These are phyloP conservation scores for Oligia strigilis DNA, from an alignment of 2,888 invertebrate species.

Conservation along the genomic window DNA sequence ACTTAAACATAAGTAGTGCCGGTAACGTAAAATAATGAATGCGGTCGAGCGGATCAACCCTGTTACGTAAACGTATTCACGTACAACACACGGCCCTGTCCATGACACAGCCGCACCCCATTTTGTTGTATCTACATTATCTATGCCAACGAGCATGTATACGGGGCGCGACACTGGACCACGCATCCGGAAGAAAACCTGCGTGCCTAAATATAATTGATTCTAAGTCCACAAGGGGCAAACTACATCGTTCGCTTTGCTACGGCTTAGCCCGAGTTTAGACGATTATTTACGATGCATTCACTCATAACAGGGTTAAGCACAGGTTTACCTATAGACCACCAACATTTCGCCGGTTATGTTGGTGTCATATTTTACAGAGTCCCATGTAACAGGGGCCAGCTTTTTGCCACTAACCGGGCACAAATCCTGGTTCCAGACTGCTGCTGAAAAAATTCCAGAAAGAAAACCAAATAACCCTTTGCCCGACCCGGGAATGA, in stretches of 20 bases:
- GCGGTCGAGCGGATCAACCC: no score
- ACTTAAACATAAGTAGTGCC: no score
- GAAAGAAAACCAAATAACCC: neutral
- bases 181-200: neutral
- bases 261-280: neutral
- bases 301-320: neutral
- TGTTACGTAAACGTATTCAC: no score
- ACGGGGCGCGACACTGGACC: neutral
- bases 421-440: neutral
- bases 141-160: neutral
- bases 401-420: neutral
- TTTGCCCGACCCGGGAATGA: neutral
- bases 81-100: no score
- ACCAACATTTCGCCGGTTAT: neutral
- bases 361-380: no score
- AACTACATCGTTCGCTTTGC: neutral
- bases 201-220: conserved; percentile 1
- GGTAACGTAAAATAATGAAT: no score
- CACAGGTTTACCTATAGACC: no score
- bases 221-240: neutral
- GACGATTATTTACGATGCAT: neutral
- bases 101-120: no score
- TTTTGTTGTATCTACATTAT: neutral
- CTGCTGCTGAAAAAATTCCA: neutral
- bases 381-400: neutral